phyloP scores from a whole-genome alignment of 2,888 invertebrate species.

The Drosophila lacicola region DNA sequence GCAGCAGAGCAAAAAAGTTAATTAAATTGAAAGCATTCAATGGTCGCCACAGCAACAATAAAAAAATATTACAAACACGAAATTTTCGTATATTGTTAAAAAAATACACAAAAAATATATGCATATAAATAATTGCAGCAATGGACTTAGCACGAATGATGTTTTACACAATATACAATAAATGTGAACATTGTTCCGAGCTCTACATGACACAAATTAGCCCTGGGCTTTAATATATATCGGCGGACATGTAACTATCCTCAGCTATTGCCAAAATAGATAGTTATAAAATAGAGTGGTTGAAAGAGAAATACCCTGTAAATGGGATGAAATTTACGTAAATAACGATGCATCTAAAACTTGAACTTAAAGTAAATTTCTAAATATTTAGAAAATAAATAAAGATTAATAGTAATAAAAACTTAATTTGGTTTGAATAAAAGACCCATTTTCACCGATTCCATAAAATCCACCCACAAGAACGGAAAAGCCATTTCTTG shows the following conservation, averaged over 20 bases:
- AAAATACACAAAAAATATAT: conserved; percentile 7
- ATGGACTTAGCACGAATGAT: background rate
- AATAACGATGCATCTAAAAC: no score
- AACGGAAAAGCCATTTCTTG: no score
- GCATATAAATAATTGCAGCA: conserved; percentile 17
- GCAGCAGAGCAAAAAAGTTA: conserved; percentile 54
- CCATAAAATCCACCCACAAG: no score
- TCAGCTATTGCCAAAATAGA: background rate
- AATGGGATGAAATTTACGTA: no score
- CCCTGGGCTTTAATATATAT: conserved; percentile 8
- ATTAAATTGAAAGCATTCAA: conserved; percentile 75
- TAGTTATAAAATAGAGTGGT: background rate
- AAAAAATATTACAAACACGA: conserved; percentile 25
- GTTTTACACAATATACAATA: background rate
- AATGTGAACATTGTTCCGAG: conserved; percentile 14
- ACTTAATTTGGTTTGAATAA: no score
- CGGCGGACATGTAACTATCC: background rate
- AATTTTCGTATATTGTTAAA: conserved; percentile 29
- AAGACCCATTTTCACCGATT: no score
- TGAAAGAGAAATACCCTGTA: conserved; percentile 2
- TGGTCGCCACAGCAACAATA: conserved; percentile 27
- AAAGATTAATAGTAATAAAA: no score
- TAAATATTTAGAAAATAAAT: no score
- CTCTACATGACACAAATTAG: conserved; percentile 31
- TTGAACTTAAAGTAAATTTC: no score